phyloP scores from a whole-genome alignment of 2,888 invertebrate genomes.

The Synergus laeviventris region DNA sequence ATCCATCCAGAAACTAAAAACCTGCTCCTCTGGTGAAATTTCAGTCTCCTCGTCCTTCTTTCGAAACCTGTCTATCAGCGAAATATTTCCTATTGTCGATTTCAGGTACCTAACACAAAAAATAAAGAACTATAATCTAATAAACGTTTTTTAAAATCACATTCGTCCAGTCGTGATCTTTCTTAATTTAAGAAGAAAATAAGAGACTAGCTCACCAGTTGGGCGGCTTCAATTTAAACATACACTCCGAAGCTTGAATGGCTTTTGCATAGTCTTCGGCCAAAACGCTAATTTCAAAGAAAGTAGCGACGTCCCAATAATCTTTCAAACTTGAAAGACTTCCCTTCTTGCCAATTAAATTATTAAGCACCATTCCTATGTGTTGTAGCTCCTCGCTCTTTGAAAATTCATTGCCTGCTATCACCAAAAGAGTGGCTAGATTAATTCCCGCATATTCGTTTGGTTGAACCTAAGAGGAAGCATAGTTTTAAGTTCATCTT shows the following conservation, averaged over 20 bases:
- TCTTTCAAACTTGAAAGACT: constrained; percentile 94
- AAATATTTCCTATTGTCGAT: constrained; percentile 97
- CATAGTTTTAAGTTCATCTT: not conserved
- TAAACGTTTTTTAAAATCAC: not conserved
- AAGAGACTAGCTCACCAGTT: constrained; percentile 81
- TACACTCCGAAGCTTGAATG: constrained; percentile 95
- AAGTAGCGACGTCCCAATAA: constrained; percentile 99
- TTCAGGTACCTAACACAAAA: constrained; percentile 87
- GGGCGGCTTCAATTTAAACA: constrained; percentile 93
- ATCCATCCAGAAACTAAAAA: constrained; percentile 99
- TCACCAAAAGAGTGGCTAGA: constrained; percentile 96
- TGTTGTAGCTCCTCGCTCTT: constrained; percentile 93
- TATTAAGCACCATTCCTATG: constrained; percentile 96
- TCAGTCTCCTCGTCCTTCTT: constrained; percentile 86
- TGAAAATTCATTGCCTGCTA: constrained; percentile 96
- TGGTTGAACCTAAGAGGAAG: constrained; percentile 84
- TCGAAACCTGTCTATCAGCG: constrained; percentile 93
- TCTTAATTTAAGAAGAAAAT: constrained; percentile 10
- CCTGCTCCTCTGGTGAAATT: constrained; percentile 87
- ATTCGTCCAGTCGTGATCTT: not conserved
- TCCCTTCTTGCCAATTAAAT: constrained; percentile 98
- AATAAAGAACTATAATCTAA: not conserved
- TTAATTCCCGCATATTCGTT: constrained; percentile 99
- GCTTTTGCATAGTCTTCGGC: constrained; percentile 98
- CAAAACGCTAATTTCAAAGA: constrained; percentile 98